Evolutionary conservation across 1,140 invertebrate genomes (phyloP), one percentile per base, ranked within the genome.

Genomic region (Eubasilissa regina): DNA sequence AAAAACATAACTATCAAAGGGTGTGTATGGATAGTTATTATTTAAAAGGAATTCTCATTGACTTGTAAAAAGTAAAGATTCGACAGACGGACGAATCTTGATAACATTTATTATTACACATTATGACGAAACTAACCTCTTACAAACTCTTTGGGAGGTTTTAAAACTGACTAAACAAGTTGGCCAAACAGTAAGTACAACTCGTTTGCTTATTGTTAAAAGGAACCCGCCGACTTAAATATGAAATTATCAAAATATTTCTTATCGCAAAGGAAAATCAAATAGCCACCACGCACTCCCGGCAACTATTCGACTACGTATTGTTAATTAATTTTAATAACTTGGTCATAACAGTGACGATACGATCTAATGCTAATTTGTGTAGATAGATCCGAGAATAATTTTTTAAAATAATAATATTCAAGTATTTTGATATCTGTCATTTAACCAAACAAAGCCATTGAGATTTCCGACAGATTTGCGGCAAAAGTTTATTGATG

Each of bases 271-370:
- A 51, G 3, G 11, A 15, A 51, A 15, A 66, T 66, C 62, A 66
- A 62, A 13, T n/a, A 35, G 21, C 58, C n/a, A 66, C 17, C 35
- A 15, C n/a, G 12, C 12, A 47, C 35, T 45, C 6, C 15, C 13
- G 43, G 3, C 11, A 15, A 44, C 17, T 17, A 45, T n/a, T 35
- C 1, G 62, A n/a, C 21, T 1, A 25, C 15, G 15, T 25, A 70
- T 19, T 19, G 44, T 70, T 70, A 70, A 70, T 70, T 70, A 51
- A 12, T 70, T 70, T 70, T 70, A 19, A 70, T 45, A 70, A 19
- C 66, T 10, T 15, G 66, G 66, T 21, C 15, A 70, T 70, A 70
- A 70, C 66, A 62, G 21, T 45, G 25, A 6, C 47, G 66, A 70
- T 70, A 70, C 6, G 47, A 70, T 70, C 66, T 70, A 21, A 35